These are phyloP conservation scores for Labeo calbasu DNA, from an alignment of 2,797 vertebrate genomes.

Conservation along the genomic window DNA sequence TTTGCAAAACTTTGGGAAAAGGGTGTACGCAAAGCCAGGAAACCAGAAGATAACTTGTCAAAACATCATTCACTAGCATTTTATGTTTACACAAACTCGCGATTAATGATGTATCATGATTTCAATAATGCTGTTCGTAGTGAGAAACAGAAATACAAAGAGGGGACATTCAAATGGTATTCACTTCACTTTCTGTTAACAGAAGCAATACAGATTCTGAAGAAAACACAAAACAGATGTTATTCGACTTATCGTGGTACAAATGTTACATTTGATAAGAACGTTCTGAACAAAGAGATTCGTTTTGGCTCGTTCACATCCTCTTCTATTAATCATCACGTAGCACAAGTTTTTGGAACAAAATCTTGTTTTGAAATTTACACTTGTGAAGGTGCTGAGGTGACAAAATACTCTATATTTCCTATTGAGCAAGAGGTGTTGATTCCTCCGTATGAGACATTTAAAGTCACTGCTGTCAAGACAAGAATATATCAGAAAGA, in stretches of 20 bases:
- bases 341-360: background rate
- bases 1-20: background rate
- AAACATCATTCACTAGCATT: background rate
- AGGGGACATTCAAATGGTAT: background rate
- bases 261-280: background rate
- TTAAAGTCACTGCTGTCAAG: background rate
- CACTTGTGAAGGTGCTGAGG: background rate
- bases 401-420: background rate
- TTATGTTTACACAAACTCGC: background rate
- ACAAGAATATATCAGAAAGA: too few species aligned
- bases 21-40: background rate
- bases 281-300: background rate
- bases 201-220: background rate
- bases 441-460: constrained; percentile 5
- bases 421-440: background rate
- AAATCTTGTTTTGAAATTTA: background rate
- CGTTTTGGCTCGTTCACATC: background rate
- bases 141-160: background rate
- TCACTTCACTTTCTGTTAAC: constrained; percentile 4
- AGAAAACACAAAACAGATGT: background rate
- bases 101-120: background rate
- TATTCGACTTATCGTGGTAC: background rate
- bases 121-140: too few species aligned
- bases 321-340: background rate
- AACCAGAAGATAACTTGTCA: background rate